Percentiles rank a stretch among this genome's conserved stretches.
Conservation (phyloP, 2,797 vertebrate genomes). For the Cuniculus paca region DNA sequence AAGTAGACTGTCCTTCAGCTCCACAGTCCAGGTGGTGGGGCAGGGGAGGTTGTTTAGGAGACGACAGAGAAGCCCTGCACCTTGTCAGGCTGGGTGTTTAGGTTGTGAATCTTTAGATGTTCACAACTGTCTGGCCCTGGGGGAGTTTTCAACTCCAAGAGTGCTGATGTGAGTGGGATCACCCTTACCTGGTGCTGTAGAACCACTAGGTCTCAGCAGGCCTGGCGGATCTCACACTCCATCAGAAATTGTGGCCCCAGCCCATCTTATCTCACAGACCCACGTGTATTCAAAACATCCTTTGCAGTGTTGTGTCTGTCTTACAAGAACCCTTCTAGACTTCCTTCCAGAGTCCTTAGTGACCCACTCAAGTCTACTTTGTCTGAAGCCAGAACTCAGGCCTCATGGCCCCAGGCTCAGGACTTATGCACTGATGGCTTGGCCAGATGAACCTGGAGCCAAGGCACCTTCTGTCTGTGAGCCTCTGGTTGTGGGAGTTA, state of each 20-base stretch:
- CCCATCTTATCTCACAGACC: background rate
- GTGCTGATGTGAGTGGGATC: background rate
- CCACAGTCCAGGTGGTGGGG: too few species aligned
- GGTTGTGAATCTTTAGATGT: background rate
- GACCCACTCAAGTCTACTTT: background rate
- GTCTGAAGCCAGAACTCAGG: background rate
- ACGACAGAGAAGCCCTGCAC: background rate
- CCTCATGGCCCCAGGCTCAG: background rate
- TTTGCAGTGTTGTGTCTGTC: background rate
- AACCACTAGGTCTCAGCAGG: background rate
- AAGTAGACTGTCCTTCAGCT: background rate
- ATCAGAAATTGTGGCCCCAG: background rate
- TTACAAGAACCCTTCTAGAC: background rate
- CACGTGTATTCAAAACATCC: background rate
- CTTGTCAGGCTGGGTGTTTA: background rate
- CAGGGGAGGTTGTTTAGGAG: too few species aligned
- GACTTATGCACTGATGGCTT: background rate
- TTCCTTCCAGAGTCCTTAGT: background rate
- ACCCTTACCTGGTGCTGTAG: background rate
- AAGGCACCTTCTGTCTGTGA: background rate
- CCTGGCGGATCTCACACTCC: rapidly evolving
- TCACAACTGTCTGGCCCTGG: background rate
- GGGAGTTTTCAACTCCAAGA: background rate
- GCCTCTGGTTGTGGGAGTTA: too few species aligned
- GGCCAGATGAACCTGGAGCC: background rate